A percentile compares a stretch with the other conserved stretches of the same genome.
Conservation (phyloP, 2,888 invertebrate genomes). For the Drosophila yooni region DNA sequence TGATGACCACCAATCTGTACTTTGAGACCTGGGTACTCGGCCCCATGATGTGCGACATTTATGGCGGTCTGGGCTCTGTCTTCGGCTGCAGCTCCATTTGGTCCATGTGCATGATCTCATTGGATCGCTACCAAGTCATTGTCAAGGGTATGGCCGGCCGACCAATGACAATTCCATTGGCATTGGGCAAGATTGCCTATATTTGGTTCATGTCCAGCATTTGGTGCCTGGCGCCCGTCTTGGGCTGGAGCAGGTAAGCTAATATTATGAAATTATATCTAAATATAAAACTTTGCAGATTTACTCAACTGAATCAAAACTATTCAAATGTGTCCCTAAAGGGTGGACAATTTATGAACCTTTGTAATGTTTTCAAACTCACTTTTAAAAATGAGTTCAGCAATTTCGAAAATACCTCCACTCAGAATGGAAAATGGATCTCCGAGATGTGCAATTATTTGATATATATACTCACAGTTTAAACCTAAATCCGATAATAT, state of each 20-base stretch:
- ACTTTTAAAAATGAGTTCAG: background rate
- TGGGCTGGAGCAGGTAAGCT: slow-evolving; percentile 95
- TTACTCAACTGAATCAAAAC: background rate
- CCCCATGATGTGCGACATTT: slow-evolving; percentile 93
- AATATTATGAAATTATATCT: background rate
- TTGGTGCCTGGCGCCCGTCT: slow-evolving; percentile 93
- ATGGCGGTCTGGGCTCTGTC: slow-evolving; percentile 94
- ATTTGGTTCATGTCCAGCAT: slow-evolving; percentile 91
- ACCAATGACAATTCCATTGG: slow-evolving; percentile 93
- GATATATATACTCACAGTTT: too few relatives aligned
- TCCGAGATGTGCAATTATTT: background rate
- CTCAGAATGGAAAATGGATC: background rate
- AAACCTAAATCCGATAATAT: background rate
- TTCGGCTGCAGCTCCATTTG: slow-evolving; percentile 96
- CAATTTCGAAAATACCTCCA: background rate
- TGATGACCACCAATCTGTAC: slow-evolving; percentile 85
- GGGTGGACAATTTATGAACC: background rate
- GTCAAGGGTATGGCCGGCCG: slow-evolving; percentile 95
- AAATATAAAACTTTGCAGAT: background rate
- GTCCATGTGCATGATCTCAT: slow-evolving; percentile 96
- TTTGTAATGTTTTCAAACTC: background rate
- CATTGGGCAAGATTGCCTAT: slow-evolving; percentile 90
- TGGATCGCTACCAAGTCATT: slow-evolving; percentile 97
- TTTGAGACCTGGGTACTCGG: slow-evolving; percentile 85
- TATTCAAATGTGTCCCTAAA: background rate